Evolutionary conservation across 2,797 vertebrate genomes (phyloP).

Genomic region (Anniella stebbinsi): DNA sequence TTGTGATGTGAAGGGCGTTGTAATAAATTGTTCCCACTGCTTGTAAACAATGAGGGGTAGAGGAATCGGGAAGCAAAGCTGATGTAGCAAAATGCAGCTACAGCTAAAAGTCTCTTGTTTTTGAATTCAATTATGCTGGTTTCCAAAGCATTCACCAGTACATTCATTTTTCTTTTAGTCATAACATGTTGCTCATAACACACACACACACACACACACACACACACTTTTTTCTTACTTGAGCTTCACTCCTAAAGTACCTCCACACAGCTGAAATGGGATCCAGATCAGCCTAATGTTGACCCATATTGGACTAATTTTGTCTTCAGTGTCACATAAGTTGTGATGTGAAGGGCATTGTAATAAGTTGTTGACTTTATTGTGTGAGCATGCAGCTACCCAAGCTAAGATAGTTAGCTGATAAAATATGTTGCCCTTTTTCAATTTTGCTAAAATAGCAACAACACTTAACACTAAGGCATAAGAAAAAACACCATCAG

Average conservation of each 20-base stretch:
- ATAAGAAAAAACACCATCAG: background rate
- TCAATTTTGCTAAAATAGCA: background rate
- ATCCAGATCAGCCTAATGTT: background rate
- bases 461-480: background rate
- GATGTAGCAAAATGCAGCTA: slow-evolving; percentile 50
- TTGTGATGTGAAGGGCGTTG: slow-evolving; percentile 29
- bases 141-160: slow-evolving; percentile 60
- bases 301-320: background rate
- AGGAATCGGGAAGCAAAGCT: slow-evolving; percentile 49
- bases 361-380: background rate
- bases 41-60: slow-evolving; percentile 50
- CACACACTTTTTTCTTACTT: background rate
- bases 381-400: background rate
- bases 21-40: slow-evolving; percentile 62
- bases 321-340: background rate
- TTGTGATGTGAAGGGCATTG: background rate
- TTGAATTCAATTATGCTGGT: slow-evolving; percentile 58
- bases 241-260: background rate
- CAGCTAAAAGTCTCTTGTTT: slow-evolving; percentile 63
- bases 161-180: slow-evolving; percentile 60
- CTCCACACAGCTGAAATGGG: background rate
- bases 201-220: background rate
- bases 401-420: background rate
- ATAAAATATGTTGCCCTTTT: background rate
- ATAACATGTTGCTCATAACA: slow-evolving; percentile 52